A percentile compares a stretch with the other conserved stretches of the same genome.
These are phyloP conservation scores for Lasioglossum baleicum DNA, from an alignment of 1,140 invertebrate genomes.

Conservation along the genomic window DNA sequence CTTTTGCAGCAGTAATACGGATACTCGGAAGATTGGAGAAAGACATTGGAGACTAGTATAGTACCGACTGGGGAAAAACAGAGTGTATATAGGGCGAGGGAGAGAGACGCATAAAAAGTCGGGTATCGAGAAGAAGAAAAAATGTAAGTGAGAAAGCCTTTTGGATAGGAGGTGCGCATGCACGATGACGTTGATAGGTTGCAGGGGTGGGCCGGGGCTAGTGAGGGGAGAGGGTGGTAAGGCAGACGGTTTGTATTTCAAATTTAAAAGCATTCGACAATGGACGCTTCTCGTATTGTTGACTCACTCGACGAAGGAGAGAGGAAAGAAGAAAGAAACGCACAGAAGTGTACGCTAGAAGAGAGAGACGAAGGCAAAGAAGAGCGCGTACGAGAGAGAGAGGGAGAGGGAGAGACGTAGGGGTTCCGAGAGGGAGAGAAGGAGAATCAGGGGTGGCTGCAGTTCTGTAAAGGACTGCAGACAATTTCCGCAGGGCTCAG, in stretches of 20 bases:
- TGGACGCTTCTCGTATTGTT: slow-evolving; percentile 76
- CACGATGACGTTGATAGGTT: slow-evolving; percentile 57
- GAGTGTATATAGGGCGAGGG: neutral
- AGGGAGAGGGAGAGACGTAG: neutral
- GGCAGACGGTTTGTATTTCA: slow-evolving; percentile 78
- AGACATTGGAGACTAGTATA: slow-evolving; percentile 13
- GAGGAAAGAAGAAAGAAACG: slow-evolving; percentile 42
- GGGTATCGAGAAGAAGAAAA: slow-evolving; percentile 39
- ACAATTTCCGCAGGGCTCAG: slow-evolving; percentile 68
- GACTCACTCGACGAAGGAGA: slow-evolving; percentile 66
- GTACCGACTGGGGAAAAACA: neutral
- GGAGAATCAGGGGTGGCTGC: slow-evolving; percentile 42
- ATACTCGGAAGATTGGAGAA: neutral
- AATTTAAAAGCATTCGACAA: slow-evolving; percentile 80
- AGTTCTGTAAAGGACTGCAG: slow-evolving; percentile 68
- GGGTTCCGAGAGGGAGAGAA: slow-evolving; percentile 34
- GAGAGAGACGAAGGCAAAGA: neutral
- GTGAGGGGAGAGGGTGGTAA: slow-evolving; percentile 35
- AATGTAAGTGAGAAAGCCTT: slow-evolving; percentile 47
- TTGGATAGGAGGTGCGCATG: slow-evolving; percentile 34
- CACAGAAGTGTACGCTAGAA: slow-evolving; percentile 28
- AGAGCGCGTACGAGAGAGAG: neutral
- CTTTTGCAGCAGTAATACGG: neutral
- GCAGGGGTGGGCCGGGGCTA: neutral
- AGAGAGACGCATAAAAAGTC: neutral